phyloP scores from a whole-genome alignment of 2,797 vertebrate species.

The Protosalanx chinensis region DNA sequence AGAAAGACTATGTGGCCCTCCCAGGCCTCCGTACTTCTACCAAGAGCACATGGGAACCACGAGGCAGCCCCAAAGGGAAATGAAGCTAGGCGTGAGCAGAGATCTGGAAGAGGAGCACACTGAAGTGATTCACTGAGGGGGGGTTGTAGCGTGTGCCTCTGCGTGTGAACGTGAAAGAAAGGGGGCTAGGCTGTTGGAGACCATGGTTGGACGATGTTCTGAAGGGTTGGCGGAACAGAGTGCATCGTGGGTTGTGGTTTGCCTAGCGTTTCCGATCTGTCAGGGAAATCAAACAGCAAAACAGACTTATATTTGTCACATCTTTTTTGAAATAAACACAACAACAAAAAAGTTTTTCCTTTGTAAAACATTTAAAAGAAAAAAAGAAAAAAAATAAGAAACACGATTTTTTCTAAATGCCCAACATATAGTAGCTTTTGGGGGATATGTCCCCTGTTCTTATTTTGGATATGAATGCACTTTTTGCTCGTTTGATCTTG shows the following conservation, averaged over 20 bases:
- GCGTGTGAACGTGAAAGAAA: conserved; percentile 14
- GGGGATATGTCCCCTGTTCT: conserved; percentile 47
- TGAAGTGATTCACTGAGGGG: conserved; percentile 40
- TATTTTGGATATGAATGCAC: conserved; percentile 61
- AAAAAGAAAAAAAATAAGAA: conserved; percentile 34
- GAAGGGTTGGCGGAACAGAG: conserved; percentile 29
- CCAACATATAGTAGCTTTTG: conserved; percentile 49
- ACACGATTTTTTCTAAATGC: conserved; percentile 57
- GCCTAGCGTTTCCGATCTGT: conserved; percentile 62
- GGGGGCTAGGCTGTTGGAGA: conserved; percentile 8
- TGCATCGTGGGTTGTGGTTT: conserved; percentile 41
- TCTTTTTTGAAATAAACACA: conserved; percentile 51
- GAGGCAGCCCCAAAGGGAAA: conserved; percentile 78
- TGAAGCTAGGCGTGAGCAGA: conserved; percentile 44
- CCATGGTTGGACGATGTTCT: conserved; percentile 42
- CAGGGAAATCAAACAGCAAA: conserved; percentile 64
- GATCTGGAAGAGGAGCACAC: conserved; percentile 51
- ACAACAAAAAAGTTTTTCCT: conserved; percentile 43
- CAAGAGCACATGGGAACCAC: conserved; percentile 85
- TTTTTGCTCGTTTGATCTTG: conserved; percentile 61
- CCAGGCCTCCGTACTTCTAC: conserved; percentile 83
- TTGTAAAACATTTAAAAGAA: conserved; percentile 60
- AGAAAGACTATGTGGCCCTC: conserved; percentile 91
- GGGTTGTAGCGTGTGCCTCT: background rate
- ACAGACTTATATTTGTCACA: conserved; percentile 55